Evolutionary conservation across 2,888 invertebrate genomes (phyloP).

Genomic region (Mythimna loreyi): DNA sequence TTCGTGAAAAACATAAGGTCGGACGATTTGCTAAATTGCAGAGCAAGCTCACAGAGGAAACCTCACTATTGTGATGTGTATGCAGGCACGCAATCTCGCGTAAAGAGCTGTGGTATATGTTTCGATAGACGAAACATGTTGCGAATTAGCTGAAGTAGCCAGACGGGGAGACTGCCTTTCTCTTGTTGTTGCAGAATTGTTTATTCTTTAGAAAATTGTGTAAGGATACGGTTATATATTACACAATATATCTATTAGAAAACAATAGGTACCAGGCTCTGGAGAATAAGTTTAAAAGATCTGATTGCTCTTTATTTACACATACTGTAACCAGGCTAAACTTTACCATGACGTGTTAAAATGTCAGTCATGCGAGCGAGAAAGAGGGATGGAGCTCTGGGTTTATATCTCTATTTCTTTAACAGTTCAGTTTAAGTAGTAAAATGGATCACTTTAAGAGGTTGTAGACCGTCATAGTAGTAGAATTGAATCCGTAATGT

Average conservation of each 20-base stretch:
- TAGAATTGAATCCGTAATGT: too few species aligned
- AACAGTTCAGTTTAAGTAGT: too few species aligned
- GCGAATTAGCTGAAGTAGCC: conserved; percentile 11
- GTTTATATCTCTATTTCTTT: too few species aligned
- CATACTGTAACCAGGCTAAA: too few species aligned
- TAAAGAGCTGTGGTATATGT: conserved; percentile 42
- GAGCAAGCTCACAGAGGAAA: conserved; percentile 65
- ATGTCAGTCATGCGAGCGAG: too few species aligned
- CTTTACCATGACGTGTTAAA: too few species aligned
- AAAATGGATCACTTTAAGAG: too few species aligned
- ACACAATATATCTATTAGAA: neutral
- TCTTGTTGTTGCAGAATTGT: conserved; percentile 19
- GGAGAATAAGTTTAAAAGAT: neutral
- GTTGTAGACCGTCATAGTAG: too few species aligned
- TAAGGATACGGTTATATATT: neutral
- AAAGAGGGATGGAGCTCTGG: too few species aligned
- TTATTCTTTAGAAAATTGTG: neutral
- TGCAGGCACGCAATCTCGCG: conserved; percentile 51
- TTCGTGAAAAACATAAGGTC: conserved; percentile 69
- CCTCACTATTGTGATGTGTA: conserved; percentile 56
- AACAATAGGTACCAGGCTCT: neutral
- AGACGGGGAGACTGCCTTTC: conserved; percentile 17
- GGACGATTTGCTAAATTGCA: conserved; percentile 72
- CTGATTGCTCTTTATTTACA: conserved; percentile 1
- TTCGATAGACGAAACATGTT: conserved; percentile 37